Conservation (phyloP, 2,113 vertebrate genomes). For the Corynorhinus townsendii region DNA sequence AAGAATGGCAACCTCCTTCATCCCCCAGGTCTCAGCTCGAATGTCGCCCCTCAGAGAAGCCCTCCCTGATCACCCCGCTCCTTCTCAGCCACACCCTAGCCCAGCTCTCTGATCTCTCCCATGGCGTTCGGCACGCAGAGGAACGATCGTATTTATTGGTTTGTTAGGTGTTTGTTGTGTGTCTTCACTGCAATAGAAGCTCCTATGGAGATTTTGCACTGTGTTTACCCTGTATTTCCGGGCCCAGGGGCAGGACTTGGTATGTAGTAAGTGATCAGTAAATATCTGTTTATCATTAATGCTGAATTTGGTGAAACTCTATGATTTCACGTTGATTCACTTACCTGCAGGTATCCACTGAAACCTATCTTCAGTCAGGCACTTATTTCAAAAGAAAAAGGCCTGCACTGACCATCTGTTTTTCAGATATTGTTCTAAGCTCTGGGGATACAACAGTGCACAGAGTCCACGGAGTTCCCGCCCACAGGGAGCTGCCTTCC, state of each 20-base stretch:
- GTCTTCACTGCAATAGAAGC: background rate
- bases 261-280: background rate
- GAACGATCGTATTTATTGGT: accelerated
- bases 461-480: background rate
- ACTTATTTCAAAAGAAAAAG: background rate
- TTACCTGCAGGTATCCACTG: background rate
- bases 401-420: background rate
- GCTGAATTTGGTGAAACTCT: background rate
- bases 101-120: background rate
- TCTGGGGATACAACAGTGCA: background rate
- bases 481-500: background rate
- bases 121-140: background rate
- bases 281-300: background rate
- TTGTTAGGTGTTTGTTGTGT: no score
- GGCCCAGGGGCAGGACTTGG: background rate
- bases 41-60: background rate
- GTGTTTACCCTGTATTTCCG: background rate
- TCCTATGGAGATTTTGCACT: background rate
- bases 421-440: background rate
- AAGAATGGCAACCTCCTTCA: background rate
- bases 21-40: background rate
- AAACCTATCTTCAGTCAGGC: background rate
- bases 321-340: background rate
- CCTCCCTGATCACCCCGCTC: background rate
- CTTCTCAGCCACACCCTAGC: no score